Evolutionary conservation across 1,140 invertebrate species (phyloP).

Genomic region (Mactra quadrangularis): DNA sequence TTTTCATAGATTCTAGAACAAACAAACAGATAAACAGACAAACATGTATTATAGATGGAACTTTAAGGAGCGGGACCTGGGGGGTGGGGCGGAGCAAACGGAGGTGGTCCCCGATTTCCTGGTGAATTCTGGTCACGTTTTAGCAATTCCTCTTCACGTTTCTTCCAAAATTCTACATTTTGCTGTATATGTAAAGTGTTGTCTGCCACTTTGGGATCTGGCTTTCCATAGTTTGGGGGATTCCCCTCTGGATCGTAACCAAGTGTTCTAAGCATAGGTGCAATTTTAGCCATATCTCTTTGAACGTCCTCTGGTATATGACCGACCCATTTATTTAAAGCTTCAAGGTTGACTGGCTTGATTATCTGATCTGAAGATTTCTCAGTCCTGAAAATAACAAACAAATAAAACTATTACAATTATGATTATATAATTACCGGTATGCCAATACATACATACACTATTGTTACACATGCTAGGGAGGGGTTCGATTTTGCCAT

Average conservation of each 20-base stretch:
- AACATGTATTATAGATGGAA: no score
- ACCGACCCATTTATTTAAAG: constrained; percentile 98
- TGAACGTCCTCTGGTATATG: constrained; percentile 95
- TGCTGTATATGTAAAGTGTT: constrained; percentile 88
- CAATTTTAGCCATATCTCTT: constrained; percentile 94
- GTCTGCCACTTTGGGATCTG: constrained; percentile 92
- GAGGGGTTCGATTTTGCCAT: no score
- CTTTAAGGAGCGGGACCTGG: no score
- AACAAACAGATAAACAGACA: no score
- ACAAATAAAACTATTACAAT: no score
- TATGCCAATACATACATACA: no score
- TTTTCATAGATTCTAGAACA: no score
- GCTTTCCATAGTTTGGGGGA: constrained; percentile 95
- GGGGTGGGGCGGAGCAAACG: no score
- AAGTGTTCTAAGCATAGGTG: constrained; percentile 94
- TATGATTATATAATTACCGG: no score
- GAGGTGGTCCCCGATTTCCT: no score
- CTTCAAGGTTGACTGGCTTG: constrained; percentile 98
- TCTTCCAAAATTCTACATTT: constrained; percentile 84
- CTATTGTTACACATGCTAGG: no score
- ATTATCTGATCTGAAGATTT: constrained; percentile 99
- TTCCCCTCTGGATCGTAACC: constrained; percentile 98
- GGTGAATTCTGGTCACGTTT: no score
- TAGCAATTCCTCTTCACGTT: constrained; percentile 69
- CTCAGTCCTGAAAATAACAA: constrained; percentile 91